phyloP scores from a whole-genome alignment of 2,113 vertebrate species.

The Ophiodon elongatus region DNA sequence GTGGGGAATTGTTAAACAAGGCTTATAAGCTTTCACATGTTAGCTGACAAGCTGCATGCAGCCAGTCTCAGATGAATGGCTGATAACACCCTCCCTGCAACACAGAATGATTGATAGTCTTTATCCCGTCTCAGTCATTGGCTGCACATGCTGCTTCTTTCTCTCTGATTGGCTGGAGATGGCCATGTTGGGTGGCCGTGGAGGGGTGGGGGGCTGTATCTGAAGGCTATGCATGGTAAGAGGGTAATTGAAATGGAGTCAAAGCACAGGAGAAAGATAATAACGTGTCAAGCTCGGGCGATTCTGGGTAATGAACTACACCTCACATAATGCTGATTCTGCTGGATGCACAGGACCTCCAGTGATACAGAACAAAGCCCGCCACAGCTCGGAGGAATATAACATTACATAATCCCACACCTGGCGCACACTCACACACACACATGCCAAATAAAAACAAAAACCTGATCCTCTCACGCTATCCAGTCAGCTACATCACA shows the following conservation, averaged over 20 bases:
- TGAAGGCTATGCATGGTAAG: conserved; percentile 81
- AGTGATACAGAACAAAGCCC: conserved; percentile 74
- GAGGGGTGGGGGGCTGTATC: conserved; percentile 29
- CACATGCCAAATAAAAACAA: conserved; percentile 51
- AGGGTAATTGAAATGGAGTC: conserved; percentile 89
- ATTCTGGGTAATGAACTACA: conserved; percentile 86
- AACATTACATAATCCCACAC: conserved; percentile 72
- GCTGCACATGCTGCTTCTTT: conserved; percentile 66
- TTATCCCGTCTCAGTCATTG: conserved; percentile 74
- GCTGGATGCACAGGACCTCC: conserved; percentile 76
- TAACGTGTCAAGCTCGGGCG: conserved; percentile 85
- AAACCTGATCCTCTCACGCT: conserved; percentile 31
- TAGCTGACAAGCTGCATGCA: conserved; percentile 63
- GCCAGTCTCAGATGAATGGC: conserved; percentile 58
- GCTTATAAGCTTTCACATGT: conserved; percentile 54
- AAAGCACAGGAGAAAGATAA: conserved; percentile 86
- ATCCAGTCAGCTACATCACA: conserved; percentile 49
- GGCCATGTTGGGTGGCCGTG: conserved; percentile 58
- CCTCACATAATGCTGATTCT: conserved; percentile 83
- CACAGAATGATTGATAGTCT: conserved; percentile 73
- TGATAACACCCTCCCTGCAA: conserved; percentile 66
- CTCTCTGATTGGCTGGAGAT: conserved; percentile 67
- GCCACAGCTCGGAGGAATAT: conserved; percentile 62
- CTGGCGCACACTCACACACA: conserved; percentile 41
- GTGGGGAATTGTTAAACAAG: conserved; percentile 62